Conservation (phyloP, 2,113 vertebrate genomes). For the Ranitomeya variabilis region DNA sequence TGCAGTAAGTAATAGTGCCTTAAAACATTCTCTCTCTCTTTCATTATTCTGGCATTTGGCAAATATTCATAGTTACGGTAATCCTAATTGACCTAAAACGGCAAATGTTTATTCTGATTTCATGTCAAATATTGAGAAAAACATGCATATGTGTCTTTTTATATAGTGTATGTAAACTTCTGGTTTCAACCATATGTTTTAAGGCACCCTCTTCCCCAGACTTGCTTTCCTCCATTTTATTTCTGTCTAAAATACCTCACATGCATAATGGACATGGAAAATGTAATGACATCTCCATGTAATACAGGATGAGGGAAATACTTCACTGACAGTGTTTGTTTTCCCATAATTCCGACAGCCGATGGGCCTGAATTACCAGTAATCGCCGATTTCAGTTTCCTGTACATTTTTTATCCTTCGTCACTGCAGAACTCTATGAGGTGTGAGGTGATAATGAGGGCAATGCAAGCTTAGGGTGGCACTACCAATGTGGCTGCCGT, state of each 20-base stretch:
- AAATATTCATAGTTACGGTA: too few relatives aligned
- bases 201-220: not conserved
- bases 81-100: too few relatives aligned
- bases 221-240: not conserved
- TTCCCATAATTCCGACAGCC: not conserved
- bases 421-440: not conserved
- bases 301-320: not conserved
- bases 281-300: slow-evolving; percentile 7
- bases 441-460: not conserved
- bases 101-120: too few relatives aligned
- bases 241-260: not conserved
- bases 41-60: too few relatives aligned
- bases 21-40: too few relatives aligned
- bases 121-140: too few relatives aligned
- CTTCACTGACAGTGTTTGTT: not conserved
- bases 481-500: too few relatives aligned
- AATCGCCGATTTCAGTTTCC: not conserved
- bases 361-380: not conserved
- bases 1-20: too few relatives aligned
- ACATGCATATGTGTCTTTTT: too few relatives aligned
- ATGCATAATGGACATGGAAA: not conserved
- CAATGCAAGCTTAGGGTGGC: not conserved
- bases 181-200: too few relatives aligned
- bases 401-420: not conserved
- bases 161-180: too few relatives aligned